phyloP scores from a whole-genome alignment of 2,113 vertebrate genomes.

The Bos javanicus region DNA sequence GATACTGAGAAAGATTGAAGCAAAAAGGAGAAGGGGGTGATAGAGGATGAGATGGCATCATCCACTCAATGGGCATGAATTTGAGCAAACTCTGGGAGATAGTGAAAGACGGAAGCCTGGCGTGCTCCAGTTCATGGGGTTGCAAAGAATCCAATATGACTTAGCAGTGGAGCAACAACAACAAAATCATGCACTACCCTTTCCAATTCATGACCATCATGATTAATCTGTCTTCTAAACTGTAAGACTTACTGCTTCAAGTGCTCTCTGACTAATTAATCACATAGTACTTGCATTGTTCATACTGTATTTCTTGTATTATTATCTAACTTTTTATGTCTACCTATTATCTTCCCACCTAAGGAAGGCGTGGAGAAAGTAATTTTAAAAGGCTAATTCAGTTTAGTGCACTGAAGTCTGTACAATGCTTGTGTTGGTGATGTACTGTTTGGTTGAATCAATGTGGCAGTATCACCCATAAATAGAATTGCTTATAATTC shows the following conservation, averaged over 20 bases:
- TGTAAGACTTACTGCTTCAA: not conserved
- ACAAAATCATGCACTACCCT: not conserved
- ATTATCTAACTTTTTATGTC: constrained; percentile 40
- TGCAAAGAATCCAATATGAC: not conserved
- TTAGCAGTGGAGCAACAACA: not conserved
- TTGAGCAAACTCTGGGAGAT: not conserved
- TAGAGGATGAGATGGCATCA: not conserved
- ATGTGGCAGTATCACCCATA: not conserved
- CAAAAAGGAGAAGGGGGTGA: not conserved
- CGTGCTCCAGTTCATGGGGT: not conserved
- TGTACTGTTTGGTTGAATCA: not conserved
- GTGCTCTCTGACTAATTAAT: constrained; percentile 30
- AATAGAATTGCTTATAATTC: not conserved
- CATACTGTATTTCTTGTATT: not conserved
- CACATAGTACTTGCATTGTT: not conserved
- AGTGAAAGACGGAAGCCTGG: not conserved
- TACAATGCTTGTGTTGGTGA: not conserved
- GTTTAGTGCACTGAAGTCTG: not conserved
- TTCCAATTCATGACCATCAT: not conserved
- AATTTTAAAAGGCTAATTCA: constrained; percentile 34
- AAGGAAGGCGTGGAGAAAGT: constrained; percentile 24
- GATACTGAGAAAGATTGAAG: not conserved
- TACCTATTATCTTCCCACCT: constrained; percentile 4
- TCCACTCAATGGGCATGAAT: not conserved
- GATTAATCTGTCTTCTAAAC: constrained; percentile 40